Percentiles rank a stretch among this genome's conserved stretches.
phyloP scores from a whole-genome alignment of 35 echinoderm and acorn worm species.

The Heliocidaris erythrogramma region DNA sequence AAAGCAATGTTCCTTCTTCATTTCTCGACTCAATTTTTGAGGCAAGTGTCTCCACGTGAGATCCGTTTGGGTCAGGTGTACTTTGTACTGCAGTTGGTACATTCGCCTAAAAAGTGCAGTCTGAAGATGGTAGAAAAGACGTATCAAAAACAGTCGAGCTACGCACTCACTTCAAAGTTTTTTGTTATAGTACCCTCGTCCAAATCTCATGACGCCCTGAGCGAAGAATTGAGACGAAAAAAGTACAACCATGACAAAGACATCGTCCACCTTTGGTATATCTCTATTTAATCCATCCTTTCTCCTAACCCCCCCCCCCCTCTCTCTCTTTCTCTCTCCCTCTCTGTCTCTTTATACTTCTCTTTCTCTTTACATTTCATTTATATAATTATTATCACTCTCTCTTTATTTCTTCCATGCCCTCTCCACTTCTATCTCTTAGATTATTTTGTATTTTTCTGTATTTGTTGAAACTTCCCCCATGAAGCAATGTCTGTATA shows the following conservation, averaged over 20 bases:
- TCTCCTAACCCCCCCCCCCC: not conserved
- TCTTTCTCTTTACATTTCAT: not conserved
- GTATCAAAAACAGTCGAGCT: not conserved
- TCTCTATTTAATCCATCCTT: not conserved
- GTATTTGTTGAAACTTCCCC: not conserved
- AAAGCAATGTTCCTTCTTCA: slow-evolving; percentile 17
- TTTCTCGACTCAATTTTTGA: not conserved
- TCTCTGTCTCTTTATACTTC: not conserved
- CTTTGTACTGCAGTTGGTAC: not conserved
- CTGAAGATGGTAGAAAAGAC: not conserved
- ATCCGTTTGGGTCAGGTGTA: not conserved
- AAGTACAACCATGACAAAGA: slow-evolving; percentile 29
- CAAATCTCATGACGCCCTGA: slow-evolving; percentile 15
- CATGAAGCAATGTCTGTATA: no score
- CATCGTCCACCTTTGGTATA: slow-evolving; percentile 21
- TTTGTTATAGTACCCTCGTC: not conserved
- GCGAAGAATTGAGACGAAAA: slow-evolving; percentile 11
- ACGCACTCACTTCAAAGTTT: not conserved
- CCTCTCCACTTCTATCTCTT: no score
- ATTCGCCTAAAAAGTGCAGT: not conserved
- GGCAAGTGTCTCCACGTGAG: not conserved
- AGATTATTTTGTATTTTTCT: not conserved
- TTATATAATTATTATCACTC: no score
- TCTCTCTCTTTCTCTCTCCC: not conserved
- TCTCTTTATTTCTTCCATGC: no score